phyloP scores from a whole-genome alignment of 2,113 vertebrate genomes.

The Rhodinocichla rosea region DNA sequence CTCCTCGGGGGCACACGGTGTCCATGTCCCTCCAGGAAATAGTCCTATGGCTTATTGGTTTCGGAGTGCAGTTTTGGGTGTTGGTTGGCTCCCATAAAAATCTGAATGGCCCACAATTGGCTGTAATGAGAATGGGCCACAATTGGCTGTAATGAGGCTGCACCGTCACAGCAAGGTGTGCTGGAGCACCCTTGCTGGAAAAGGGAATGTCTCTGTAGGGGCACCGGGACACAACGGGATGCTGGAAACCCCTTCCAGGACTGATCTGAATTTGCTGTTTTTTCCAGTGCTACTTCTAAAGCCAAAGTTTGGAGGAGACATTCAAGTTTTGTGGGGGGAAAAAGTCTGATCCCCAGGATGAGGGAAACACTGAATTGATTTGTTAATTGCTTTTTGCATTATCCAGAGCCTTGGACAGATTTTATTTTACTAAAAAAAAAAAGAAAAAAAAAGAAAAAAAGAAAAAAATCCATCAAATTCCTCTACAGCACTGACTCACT shows the following conservation, averaged over 20 bases:
- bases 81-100: neutral
- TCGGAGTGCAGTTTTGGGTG: neutral
- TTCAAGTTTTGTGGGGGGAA: neutral
- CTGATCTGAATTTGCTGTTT: neutral
- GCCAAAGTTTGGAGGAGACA: neutral
- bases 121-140: neutral
- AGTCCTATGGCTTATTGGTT: neutral
- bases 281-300: neutral
- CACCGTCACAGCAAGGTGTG: neutral
- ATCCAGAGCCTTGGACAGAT: neutral
- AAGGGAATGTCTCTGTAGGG: neutral
- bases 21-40: neutral
- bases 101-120: neutral
- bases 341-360: rapidly evolving
- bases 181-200: neutral
- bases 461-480: neutral
- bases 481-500: neutral
- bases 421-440: neutral
- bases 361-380: neutral
- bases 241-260: neutral
- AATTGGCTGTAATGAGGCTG: neutral
- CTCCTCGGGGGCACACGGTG: neutral
- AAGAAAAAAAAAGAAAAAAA: neutral
- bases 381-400: neutral
- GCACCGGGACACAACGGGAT: rapidly evolving